Percentiles rank a stretch among this genome's conserved stretches.
phyloP scores from a whole-genome alignment of 2,113 vertebrate species.

The Hipposideros armiger region DNA sequence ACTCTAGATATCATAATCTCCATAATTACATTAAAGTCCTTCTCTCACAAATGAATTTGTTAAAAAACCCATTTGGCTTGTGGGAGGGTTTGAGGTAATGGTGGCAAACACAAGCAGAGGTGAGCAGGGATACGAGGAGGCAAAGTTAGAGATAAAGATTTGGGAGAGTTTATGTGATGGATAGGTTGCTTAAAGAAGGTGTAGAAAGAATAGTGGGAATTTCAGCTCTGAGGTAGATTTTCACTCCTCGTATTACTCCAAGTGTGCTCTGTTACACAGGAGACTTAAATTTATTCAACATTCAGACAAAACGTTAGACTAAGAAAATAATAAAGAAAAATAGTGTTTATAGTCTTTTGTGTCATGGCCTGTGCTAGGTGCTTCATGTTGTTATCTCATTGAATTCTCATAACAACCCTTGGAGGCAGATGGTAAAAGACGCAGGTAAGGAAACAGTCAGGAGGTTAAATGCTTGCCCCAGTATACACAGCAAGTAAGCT shows the following conservation, averaged over 20 bases:
- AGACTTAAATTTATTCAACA: background rate
- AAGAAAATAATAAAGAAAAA: slow-evolving; percentile 34
- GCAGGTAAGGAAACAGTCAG: background rate
- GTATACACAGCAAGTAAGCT: background rate
- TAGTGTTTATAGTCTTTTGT: background rate
- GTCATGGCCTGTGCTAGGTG: background rate
- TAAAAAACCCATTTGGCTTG: slow-evolving; percentile 26
- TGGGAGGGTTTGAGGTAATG: background rate
- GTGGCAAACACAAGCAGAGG: background rate
- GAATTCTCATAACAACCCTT: background rate
- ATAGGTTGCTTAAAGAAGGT: background rate
- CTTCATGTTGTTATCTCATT: background rate
- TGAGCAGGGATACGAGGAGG: background rate
- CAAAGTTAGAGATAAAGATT: slow-evolving; percentile 4
- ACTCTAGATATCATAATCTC: background rate
- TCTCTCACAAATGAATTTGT: background rate
- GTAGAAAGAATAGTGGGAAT: background rate
- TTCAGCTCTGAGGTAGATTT: background rate
- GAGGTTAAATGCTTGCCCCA: background rate
- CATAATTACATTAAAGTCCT: background rate
- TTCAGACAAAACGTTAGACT: background rate
- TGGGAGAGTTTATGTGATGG: background rate
- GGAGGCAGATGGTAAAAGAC: background rate
- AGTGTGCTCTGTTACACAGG: background rate
- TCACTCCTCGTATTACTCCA: background rate